Conservation (phyloP, 2,888 invertebrate genomes). For the Ferrisia virgata region DNA sequence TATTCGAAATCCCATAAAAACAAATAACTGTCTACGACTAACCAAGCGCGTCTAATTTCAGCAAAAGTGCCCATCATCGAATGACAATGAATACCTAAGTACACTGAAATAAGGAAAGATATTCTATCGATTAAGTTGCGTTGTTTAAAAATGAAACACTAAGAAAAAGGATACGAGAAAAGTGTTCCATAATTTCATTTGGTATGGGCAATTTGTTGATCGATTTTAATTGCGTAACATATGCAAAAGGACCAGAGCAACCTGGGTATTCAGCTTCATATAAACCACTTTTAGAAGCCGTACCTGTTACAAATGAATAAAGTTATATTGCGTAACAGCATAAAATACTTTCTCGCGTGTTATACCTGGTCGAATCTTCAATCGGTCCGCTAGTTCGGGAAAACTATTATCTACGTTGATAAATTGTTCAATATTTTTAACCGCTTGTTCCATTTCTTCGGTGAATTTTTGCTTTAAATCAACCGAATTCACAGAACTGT, state of each 20-base stretch:
- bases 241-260: conserved; percentile 64
- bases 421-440: conserved; percentile 38
- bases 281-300: conserved; percentile 83
- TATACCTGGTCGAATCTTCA: conserved; percentile 28
- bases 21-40: conserved; percentile 95
- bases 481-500: neutral
- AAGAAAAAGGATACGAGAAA: conserved; percentile 78
- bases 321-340: conserved; percentile 54
- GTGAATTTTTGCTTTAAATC: conserved; percentile 23
- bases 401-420: conserved; percentile 36
- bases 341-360: conserved; percentile 64
- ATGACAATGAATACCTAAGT: conserved; percentile 86
- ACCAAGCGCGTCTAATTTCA: conserved; percentile 93
- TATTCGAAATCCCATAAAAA: conserved; percentile 98
- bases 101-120: conserved; percentile 48
- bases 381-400: conserved; percentile 26
- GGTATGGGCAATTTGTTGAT: conserved; percentile 84
- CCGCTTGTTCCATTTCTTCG: conserved; percentile 40
- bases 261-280: conserved; percentile 89
- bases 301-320: no score
- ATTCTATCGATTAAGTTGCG: no score
- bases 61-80: conserved; percentile 97
- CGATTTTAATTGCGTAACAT: conserved; percentile 74
- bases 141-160: no score
- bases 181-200: conserved; percentile 90